phyloP scores from a whole-genome alignment of 2,797 vertebrate genomes.

The Sebastes oblongus region DNA sequence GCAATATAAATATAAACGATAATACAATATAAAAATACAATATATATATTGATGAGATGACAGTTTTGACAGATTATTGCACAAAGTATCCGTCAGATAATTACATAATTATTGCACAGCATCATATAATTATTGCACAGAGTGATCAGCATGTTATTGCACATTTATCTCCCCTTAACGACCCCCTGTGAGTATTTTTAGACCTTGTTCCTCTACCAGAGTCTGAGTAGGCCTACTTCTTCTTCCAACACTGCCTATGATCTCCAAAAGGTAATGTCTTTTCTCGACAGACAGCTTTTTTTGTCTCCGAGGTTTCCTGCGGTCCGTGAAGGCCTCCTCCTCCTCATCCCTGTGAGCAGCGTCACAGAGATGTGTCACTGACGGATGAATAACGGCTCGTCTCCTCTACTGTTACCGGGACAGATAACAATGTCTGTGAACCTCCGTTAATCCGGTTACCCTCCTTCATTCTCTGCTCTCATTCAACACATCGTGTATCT shows the following conservation, averaged over 20 bases:
- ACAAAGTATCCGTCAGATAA: too few species aligned
- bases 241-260: not conserved
- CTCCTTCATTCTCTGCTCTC: not conserved
- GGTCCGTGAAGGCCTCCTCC: constrained; percentile 26
- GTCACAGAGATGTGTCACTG: constrained; percentile 69
- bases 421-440: constrained; percentile 35
- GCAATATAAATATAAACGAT: too few species aligned
- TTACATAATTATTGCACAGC: too few species aligned
- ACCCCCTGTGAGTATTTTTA: too few species aligned
- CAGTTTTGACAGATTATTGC: too few species aligned
- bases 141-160: too few species aligned
- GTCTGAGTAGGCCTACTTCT: not conserved
- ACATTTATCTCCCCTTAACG: too few species aligned
- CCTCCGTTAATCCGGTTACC: constrained; percentile 22
- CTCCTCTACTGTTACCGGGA: not conserved
- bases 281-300: accelerated
- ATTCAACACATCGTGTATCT: not conserved
- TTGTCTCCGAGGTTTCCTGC: not conserved
- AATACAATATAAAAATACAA: too few species aligned
- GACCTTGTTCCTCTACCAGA: not conserved
- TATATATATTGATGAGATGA: too few species aligned
- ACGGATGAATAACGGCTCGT: constrained; percentile 52
- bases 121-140: too few species aligned
- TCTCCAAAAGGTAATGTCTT: not conserved
- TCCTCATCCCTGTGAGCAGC: constrained; percentile 13